Base-by-base conservation (phyloP, 2,888 invertebrate genomes). In the Stegana nigrithorax region DNA sequence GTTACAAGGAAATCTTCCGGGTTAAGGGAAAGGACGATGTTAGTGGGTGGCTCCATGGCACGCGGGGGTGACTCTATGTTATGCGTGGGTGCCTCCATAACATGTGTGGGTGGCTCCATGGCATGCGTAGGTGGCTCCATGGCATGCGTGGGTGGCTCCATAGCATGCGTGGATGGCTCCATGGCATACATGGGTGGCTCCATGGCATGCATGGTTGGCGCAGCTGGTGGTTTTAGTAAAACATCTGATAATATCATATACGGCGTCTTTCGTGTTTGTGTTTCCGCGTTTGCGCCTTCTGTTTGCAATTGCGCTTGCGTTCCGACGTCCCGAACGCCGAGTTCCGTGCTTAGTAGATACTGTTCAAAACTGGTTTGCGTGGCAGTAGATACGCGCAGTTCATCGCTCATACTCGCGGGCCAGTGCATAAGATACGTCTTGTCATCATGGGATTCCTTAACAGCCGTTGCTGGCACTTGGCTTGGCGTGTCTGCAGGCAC, bases 341-440 rank as follows among this genome's bases (percentile, higher is more conserved):
- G 25, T 25, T 50, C n/a, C 10, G 26, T 26, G 25, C n/a, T 55
- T 21, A 66, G 73, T 19, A 83, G 27, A 27, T 36, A 47, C 10
- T 56, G 27, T 69, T 88, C 87, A 0, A 89, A 89, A 80, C 89
- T 89, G 1, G 89, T 89, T 77, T 89, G 88, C 55, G 82, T 86
- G 66, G 87, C 87, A 62, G 88, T 88, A 65, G 87, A 47, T 21
- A 50, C 50, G 8, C 50, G 19, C 10, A 63, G 59, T 14, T 53
- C 62, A 6, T 62, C 66, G 8, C 63, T 26, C 17, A 65, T 53
- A 45, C 60, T 60, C 32, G 66, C 61, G 25, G 64, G 63, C 45
- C 58, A 66, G 29, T 59, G 45, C 25, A 56, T 56, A 44, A 27
- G 26, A 47, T 27, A 12, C 19, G 50, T 47, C 10, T n/a, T n/a